Conservation (phyloP, 2,113 vertebrate genomes). For the Eclectus roratus region DNA sequence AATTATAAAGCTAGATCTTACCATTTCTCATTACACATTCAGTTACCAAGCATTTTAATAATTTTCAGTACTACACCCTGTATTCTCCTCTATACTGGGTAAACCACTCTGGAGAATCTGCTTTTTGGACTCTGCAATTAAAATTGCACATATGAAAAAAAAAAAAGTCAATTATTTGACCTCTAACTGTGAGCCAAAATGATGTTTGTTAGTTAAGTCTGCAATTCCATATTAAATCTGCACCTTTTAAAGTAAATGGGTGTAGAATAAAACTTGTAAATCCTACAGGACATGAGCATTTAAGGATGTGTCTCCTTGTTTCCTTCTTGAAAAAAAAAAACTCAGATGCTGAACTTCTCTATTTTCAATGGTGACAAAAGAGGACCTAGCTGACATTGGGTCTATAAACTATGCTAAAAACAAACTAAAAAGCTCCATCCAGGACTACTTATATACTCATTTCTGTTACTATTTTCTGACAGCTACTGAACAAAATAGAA, state of each 20-base stretch:
- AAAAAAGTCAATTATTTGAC: not conserved
- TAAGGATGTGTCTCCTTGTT: not conserved
- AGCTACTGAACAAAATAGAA: not conserved
- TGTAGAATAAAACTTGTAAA: not conserved
- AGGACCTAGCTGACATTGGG: not conserved
- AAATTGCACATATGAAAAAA: not conserved
- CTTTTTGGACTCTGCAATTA: conserved; percentile 1
- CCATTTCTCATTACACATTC: not conserved
- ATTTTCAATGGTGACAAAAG: not conserved
- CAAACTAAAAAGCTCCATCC: rapidly evolving
- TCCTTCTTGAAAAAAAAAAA: not conserved
- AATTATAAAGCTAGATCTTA: not conserved
- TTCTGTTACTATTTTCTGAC: not conserved
- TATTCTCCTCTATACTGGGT: not conserved
- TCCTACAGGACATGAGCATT: not conserved
- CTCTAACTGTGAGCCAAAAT: not conserved
- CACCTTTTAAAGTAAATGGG: not conserved
- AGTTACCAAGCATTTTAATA: not conserved
- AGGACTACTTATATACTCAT: not conserved
- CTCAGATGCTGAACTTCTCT: not conserved
- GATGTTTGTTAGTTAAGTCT: not conserved
- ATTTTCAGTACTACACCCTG: not conserved
- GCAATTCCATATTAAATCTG: not conserved
- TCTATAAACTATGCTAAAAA: not conserved
- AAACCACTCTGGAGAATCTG: not conserved